A percentile compares a stretch with the other conserved stretches of the same genome.
These are phyloP conservation scores for Leistus spinibarbis DNA, from an alignment of 2,888 invertebrate species.

Conservation along the genomic window DNA sequence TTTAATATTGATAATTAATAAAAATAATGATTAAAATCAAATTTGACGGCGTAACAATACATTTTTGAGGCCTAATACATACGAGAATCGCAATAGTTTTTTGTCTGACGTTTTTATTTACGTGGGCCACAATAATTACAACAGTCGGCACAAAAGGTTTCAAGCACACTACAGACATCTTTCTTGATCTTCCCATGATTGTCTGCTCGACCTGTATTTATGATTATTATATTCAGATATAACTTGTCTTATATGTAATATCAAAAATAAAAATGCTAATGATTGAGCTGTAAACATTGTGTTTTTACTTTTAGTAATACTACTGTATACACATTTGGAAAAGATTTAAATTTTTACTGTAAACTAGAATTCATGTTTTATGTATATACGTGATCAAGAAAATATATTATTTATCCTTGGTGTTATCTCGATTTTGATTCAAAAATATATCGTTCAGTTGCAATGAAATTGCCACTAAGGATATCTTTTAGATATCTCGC, in stretches of 20 bases:
- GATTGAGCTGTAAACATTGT: constrained; percentile 30
- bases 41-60: constrained; percentile 44
- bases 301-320: not conserved
- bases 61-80: constrained; percentile 51
- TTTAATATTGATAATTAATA: not conserved
- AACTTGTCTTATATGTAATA: constrained; percentile 57
- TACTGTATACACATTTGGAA: too few relatives aligned
- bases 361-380: too few relatives aligned
- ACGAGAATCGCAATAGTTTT: constrained; percentile 52
- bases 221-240: constrained; percentile 50
- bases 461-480: too few relatives aligned
- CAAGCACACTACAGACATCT: constrained; percentile 51
- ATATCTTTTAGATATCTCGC: too few relatives aligned
- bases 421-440: too few relatives aligned
- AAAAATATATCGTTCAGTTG: too few relatives aligned
- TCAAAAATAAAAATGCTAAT: constrained; percentile 54
- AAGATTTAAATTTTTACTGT: too few relatives aligned
- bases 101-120: constrained; percentile 46
- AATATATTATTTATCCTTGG: too few relatives aligned
- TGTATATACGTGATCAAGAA: too few relatives aligned
- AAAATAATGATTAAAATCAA: not conserved
- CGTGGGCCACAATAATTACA: constrained; percentile 46
- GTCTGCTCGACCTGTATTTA: constrained; percentile 54
- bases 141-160: constrained; percentile 42
- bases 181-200: constrained; percentile 57